Percentiles rank a stretch among this genome's conserved stretches.
Conservation (phyloP, 2,113 vertebrate genomes). For the Eulemur macaco region DNA sequence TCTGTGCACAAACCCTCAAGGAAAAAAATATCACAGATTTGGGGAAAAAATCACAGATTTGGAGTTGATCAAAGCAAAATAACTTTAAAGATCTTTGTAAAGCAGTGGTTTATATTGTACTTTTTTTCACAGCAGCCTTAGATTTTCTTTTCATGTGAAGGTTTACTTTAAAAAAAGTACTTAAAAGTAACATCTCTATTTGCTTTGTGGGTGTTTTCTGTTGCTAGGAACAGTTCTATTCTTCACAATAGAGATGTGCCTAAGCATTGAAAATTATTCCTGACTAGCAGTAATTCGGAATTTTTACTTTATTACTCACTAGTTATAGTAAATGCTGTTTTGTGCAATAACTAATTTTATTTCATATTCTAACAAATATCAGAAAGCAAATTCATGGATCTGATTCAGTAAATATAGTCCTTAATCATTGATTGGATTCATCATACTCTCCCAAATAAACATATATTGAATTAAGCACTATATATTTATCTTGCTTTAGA, state of each 20-base stretch:
- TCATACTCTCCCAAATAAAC: background rate
- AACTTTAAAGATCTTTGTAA: background rate
- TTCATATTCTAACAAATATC: conserved; percentile 1
- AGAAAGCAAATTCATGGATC: background rate
- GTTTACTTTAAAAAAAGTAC: background rate
- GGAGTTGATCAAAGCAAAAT: background rate
- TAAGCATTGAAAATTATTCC: conserved; percentile 15
- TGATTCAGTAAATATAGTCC: background rate
- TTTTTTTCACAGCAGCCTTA: conserved; percentile 1
- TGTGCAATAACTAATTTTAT: conserved; percentile 24
- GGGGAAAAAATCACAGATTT: background rate
- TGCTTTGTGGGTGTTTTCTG: background rate
- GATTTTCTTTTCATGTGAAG: conserved; percentile 26
- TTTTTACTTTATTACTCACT: background rate
- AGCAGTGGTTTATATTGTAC: background rate
- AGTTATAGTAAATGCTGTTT: background rate
- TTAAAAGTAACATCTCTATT: conserved; percentile 13
- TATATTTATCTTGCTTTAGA: conserved; percentile 46
- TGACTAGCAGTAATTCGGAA: background rate
- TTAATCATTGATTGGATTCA: conserved; percentile 2
- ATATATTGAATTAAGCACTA: background rate
- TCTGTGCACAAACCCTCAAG: background rate
- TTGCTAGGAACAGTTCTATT: background rate
- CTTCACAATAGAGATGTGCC: background rate
- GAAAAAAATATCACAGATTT: background rate